phyloP scores from a whole-genome alignment of 2,888 invertebrate species.

The Abrostola triplasia region DNA sequence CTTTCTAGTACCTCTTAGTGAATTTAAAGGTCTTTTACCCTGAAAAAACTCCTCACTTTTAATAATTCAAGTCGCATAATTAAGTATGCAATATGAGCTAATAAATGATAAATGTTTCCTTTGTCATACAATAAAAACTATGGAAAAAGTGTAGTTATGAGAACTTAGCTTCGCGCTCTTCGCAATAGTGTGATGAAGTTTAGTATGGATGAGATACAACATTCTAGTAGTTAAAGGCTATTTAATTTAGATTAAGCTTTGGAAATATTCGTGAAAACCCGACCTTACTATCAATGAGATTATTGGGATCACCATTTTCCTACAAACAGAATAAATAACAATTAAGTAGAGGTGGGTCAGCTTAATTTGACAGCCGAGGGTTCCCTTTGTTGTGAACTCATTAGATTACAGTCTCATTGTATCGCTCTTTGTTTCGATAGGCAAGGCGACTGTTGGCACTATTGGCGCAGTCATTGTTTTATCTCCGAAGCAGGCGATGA shows the following conservation, averaged over 20 bases:
- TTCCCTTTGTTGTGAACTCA: constrained; percentile 42
- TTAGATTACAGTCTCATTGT: constrained; percentile 32
- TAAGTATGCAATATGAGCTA: too few relatives aligned
- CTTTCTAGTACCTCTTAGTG: too few relatives aligned
- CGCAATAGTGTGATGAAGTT: too few relatives aligned
- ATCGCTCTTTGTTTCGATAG: constrained; percentile 25
- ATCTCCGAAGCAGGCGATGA: neutral
- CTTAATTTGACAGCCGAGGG: constrained; percentile 50
- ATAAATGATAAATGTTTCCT: too few relatives aligned
- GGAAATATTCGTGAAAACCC: neutral
- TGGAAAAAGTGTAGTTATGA: too few relatives aligned
- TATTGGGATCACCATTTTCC: constrained; percentile 40
- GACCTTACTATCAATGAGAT: constrained; percentile 25
- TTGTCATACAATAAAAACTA: too few relatives aligned
- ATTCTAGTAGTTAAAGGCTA: neutral
- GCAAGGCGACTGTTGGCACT: constrained; percentile 18
- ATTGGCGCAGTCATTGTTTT: neutral
- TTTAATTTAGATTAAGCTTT: neutral
- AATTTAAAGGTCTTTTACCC: too few relatives aligned
- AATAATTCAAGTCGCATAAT: too few relatives aligned
- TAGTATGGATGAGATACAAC: too few relatives aligned
- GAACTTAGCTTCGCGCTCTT: too few relatives aligned
- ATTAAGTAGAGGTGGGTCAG: constrained; percentile 41
- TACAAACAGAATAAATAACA: constrained; percentile 44
- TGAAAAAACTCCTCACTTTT: too few relatives aligned